A percentile compares a stretch with the other conserved stretches of the same genome.
phyloP scores from a whole-genome alignment of 1,140 invertebrate genomes.

The Lepidurus arcticus region DNA sequence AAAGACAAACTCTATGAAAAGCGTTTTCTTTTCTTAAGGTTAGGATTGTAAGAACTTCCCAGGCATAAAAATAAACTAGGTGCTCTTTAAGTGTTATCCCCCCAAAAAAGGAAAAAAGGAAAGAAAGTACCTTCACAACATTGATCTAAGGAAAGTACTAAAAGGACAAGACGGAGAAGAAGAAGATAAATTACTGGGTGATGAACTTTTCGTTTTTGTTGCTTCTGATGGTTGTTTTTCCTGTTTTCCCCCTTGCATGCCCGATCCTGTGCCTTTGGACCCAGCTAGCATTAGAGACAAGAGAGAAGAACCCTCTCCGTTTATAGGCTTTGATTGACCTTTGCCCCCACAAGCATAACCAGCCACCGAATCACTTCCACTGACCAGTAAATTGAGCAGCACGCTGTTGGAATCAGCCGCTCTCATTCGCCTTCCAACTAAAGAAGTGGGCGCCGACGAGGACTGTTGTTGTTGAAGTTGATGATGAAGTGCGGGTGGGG shows the following conservation, averaged over 20 bases:
- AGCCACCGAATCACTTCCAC: slow-evolving; percentile 82
- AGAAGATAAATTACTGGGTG: slow-evolving; percentile 25
- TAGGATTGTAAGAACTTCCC: neutral
- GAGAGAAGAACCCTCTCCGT: slow-evolving; percentile 43
- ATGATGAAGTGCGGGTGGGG: slow-evolving; percentile 2
- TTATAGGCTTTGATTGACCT: slow-evolving; percentile 40
- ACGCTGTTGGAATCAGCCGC: slow-evolving; percentile 56
- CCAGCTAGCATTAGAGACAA: slow-evolving; percentile 29
- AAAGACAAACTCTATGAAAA: too few relatives aligned
- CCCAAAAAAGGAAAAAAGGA: neutral
- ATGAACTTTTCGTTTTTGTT: slow-evolving; percentile 35
- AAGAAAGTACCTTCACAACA: neutral
- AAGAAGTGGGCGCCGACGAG: slow-evolving; percentile 38
- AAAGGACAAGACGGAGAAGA: neutral
- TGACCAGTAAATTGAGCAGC: slow-evolving; percentile 83
- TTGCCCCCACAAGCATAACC: slow-evolving; percentile 73
- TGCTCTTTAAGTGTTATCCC: neutral
- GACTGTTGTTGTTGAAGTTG: slow-evolving; percentile 41
- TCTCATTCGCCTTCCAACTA: slow-evolving; percentile 32
- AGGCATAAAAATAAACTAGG: too few relatives aligned
- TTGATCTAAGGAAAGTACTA: neutral
- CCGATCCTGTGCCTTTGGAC: slow-evolving; percentile 33
- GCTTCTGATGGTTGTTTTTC: slow-evolving; percentile 29
- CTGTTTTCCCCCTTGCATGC: slow-evolving; percentile 36
- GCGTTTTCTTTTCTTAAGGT: neutral